Evolutionary conservation across 2,888 invertebrate genomes (phyloP).

Genomic region (Drosophila greeni): DNA sequence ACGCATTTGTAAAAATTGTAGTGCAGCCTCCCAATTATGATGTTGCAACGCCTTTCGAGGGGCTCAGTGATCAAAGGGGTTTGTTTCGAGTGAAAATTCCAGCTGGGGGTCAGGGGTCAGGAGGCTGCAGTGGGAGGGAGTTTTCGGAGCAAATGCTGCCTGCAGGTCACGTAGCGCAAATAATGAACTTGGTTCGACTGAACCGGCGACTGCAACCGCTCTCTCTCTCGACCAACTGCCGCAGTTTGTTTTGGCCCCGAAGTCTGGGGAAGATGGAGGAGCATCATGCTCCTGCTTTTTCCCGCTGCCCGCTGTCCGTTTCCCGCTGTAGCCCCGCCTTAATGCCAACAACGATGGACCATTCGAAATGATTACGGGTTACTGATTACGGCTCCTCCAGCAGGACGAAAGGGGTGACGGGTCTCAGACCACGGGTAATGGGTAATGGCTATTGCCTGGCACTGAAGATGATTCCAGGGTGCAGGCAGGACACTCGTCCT

Average conservation of each 20-base stretch:
- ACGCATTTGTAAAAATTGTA: slow-evolving; percentile 1
- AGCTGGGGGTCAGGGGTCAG: neutral
- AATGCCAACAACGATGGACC: slow-evolving; percentile 45
- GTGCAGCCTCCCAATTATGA: slow-evolving; percentile 55
- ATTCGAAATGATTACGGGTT: slow-evolving; percentile 56
- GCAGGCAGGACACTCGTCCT: no score
- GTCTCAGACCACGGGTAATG: neutral
- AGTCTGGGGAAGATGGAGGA: slow-evolving; percentile 2
- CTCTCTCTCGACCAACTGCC: slow-evolving; percentile 19
- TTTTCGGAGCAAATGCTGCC: slow-evolving; percentile 41
- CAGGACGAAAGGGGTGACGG: slow-evolving; percentile 11
- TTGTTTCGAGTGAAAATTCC: neutral
- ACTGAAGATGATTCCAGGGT: slow-evolving; percentile 30
- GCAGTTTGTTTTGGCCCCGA: slow-evolving; percentile 50
- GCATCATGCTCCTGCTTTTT: neutral
- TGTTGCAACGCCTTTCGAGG: slow-evolving; percentile 31
- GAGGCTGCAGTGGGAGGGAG: slow-evolving; percentile 12
- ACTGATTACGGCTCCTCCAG: slow-evolving; percentile 53
- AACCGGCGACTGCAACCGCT: slow-evolving; percentile 25
- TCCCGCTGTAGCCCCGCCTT: slow-evolving; percentile 23
- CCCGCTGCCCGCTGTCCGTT: neutral
- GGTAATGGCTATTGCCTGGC: slow-evolving; percentile 5
- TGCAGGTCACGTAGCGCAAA: slow-evolving; percentile 68
- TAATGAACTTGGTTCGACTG: slow-evolving; percentile 53
- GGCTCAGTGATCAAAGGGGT: neutral